These are phyloP conservation scores for Eustalomyia histrio DNA, from an alignment of 2,888 invertebrate genomes.

Conservation along the genomic window DNA sequence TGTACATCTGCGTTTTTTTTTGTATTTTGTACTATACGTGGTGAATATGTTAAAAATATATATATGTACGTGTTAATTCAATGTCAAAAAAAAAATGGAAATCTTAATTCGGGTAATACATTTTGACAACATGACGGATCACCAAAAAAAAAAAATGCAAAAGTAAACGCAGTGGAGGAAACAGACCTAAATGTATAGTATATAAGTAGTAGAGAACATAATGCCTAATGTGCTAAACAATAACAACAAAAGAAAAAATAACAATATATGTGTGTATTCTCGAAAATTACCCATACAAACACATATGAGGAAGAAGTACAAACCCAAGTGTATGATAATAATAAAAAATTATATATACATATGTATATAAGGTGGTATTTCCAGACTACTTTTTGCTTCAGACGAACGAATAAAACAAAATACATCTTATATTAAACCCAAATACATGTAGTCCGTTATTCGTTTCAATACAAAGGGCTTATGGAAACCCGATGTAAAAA, in stretches of 20 bases:
- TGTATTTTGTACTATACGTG: slow-evolving; percentile 18
- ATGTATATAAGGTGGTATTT: too few species aligned
- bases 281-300: background rate
- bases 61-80: slow-evolving; percentile 66
- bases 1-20: slow-evolving; percentile 59
- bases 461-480: too few species aligned
- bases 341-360: background rate
- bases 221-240: slow-evolving; percentile 6
- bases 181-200: slow-evolving; percentile 45
- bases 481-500: too few species aligned
- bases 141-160: slow-evolving; percentile 75
- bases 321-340: background rate
- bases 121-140: slow-evolving; percentile 81
- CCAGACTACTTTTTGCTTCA: too few species aligned
- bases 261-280: background rate
- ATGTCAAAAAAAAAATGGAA: slow-evolving; percentile 73
- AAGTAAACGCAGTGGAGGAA: slow-evolving; percentile 67
- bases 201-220: slow-evolving; percentile 1
- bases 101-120: slow-evolving; percentile 80
- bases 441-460: too few species aligned
- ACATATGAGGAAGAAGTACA: background rate
- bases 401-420: too few species aligned
- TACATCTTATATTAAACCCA: too few species aligned
- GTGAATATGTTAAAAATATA: slow-evolving; percentile 31
- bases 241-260: background rate